Percentiles rank a stretch among this genome's conserved stretches.
phyloP scores from a whole-genome alignment of 2,113 vertebrate species.

The Argyrosomus japonicus region DNA sequence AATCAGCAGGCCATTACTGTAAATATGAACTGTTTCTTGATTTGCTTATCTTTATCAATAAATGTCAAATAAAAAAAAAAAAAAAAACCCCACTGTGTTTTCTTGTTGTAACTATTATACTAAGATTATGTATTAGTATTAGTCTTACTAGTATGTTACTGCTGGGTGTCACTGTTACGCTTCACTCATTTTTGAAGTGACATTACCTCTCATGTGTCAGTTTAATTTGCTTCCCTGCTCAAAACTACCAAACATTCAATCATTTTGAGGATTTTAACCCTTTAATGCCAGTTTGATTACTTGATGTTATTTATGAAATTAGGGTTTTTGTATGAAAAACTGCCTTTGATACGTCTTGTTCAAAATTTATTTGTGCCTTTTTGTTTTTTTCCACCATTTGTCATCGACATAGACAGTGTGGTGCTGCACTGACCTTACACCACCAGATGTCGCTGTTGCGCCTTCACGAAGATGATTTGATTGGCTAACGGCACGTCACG shows the following conservation, averaged over 20 bases:
- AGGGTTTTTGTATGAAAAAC: too few relatives aligned
- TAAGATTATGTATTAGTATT: neutral
- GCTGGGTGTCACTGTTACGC: neutral
- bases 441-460: slow-evolving; percentile 51
- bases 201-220: too few relatives aligned
- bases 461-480: neutral
- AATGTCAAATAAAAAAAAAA: slow-evolving; percentile 35
- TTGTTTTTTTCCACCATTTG: too few relatives aligned
- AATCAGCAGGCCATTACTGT: slow-evolving; percentile 53
- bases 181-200: neutral
- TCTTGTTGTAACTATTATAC: neutral
- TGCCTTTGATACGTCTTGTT: neutral
- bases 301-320: too few relatives aligned
- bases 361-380: neutral
- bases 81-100: slow-evolving; percentile 1
- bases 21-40: slow-evolving; percentile 70
- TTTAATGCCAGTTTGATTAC: too few relatives aligned
- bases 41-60: slow-evolving; percentile 71
- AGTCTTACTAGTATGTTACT: neutral
- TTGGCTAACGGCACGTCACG: slow-evolving; percentile 42
- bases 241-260: too few relatives aligned
- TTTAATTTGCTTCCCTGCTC: too few relatives aligned
- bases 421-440: neutral
- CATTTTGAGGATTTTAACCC: too few relatives aligned
- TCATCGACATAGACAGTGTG: too few relatives aligned